A percentile compares a stretch with the other conserved stretches of the same genome.
phyloP scores from a whole-genome alignment of 2,888 invertebrate genomes.

The Leptopterna dolabrata region DNA sequence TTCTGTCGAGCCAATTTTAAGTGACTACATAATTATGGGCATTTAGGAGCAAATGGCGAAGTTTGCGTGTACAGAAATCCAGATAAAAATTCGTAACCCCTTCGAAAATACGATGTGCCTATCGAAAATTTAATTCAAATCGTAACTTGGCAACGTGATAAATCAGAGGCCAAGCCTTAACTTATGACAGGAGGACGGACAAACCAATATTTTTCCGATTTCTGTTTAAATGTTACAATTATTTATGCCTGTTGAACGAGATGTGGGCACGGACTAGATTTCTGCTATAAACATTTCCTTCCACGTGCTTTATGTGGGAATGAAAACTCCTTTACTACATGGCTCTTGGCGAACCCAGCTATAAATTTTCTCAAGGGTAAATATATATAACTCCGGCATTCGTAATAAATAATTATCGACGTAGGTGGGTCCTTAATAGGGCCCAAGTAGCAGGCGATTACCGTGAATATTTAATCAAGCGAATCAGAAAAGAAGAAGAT shows the following conservation, averaged over 20 bases:
- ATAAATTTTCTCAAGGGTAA: not conserved
- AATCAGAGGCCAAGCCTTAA: too few relatives aligned
- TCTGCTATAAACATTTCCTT: not conserved
- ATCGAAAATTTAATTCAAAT: too few relatives aligned
- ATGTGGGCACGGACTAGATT: not conserved
- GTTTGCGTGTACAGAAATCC: too few relatives aligned
- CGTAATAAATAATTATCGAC: slow-evolving; percentile 3
- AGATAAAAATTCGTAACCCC: too few relatives aligned
- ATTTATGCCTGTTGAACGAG: not conserved
- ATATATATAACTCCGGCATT: not conserved
- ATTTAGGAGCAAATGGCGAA: too few relatives aligned
- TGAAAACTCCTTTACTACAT: not conserved
- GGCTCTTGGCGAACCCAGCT: not conserved
- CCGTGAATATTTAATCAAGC: not conserved
- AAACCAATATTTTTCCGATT: not conserved
- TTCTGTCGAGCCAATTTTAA: too few relatives aligned
- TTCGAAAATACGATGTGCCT: too few relatives aligned
- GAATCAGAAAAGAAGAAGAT: not conserved
- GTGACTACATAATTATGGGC: too few relatives aligned
- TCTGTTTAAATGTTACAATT: not conserved
- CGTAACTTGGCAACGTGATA: too few relatives aligned
- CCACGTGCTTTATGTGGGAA: not conserved
- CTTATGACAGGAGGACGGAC: not conserved
- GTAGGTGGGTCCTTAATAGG: not conserved
- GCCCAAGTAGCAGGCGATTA: not conserved